phyloP scores from a whole-genome alignment of 2,797 vertebrate species.

The Aplochiton taeniatus region DNA sequence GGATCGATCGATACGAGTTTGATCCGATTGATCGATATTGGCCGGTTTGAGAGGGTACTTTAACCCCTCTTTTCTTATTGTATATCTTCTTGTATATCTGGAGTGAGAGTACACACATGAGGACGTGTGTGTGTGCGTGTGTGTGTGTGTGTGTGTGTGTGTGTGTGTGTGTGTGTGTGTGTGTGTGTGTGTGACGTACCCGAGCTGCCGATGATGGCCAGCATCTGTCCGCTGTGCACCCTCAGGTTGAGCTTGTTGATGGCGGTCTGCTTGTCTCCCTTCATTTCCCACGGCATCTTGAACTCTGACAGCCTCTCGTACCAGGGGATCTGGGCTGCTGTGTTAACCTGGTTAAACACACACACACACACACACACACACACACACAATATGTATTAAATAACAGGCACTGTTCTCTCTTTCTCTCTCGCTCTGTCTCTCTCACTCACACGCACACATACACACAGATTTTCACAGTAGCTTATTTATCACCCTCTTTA shows the following conservation, averaged over 20 bases:
- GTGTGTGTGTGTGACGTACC: slow-evolving; percentile 69
- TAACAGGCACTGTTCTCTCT: neutral
- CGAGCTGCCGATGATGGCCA: slow-evolving; percentile 93
- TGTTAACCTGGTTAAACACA: slow-evolving; percentile 78
- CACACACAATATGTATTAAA: neutral
- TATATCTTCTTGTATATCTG: no score
- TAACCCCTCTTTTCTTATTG: no score
- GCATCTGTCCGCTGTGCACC: slow-evolving; percentile 92
- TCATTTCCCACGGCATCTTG: slow-evolving; percentile 85
- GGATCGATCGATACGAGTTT: neutral
- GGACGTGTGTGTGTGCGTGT: neutral
- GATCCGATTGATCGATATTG: no score
- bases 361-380: slow-evolving; percentile 1
- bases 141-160: slow-evolving; percentile 3
- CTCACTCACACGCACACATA: no score
- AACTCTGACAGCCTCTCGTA: slow-evolving; percentile 87
- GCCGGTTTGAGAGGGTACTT: no score
- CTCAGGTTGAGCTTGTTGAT: slow-evolving; percentile 87
- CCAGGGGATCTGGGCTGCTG: slow-evolving; percentile 90
- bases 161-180: neutral
- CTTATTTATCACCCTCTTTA: no score
- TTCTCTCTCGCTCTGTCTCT: no score
- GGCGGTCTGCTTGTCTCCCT: slow-evolving; percentile 71
- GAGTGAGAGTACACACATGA: no score
- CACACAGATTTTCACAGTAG: no score